Evolutionary conservation across 2,113 vertebrate genomes (phyloP), one percentile per base, ranked within the genome.

Genomic region (Spizaetus ornatus): DNA sequence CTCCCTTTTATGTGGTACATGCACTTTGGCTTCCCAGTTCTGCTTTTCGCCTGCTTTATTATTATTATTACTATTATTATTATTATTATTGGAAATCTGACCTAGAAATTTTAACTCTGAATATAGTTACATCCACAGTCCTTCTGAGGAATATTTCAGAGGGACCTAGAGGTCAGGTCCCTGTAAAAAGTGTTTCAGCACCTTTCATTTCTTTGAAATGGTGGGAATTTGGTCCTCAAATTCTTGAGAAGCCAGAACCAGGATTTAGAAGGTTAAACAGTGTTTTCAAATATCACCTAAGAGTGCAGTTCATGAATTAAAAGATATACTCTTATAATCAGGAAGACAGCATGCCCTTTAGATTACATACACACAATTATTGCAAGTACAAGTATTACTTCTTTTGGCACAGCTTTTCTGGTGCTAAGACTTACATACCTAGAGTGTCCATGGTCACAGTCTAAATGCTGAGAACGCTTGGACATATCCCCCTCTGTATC

Each of bases 1-100:
- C 56, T 95, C 31, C 92, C 92, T 96, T 96, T 97, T 32, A 97
- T 97, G 96, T 97, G 96, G 96, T 95, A 22, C 87, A 65, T 16
- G 16, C 53, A 77, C 70, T 85, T 27, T 90, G 90, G 70, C 85
- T 96, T 93, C 66, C 81, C 66, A 76, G 70, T 69, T 82, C 82
- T 95, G 61, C 73, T 94, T 95, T 95, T 94, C 7, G 10, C 79
- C 73, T 94, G 56, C 94, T 87, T 61, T 83, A 77, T 48, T 77
- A 81, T 48, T 77, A 81, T 18, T 90, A 47, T 31, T 79, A 52
- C 42, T 92, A 71, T 25, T 91, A 86, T 85, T 96, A 20, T 21
- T 90, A 71, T 83, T 88, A 81, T 93, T 91, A 87, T 85, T 96
- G 81, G 82, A 93, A 94, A 91, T 34, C 21, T 95, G 95, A 95